Evolutionary conservation across 1,140 invertebrate genomes (phyloP), one percentile per base, ranked within the genome.

Genomic region (Teleogryllus occipitalis): DNA sequence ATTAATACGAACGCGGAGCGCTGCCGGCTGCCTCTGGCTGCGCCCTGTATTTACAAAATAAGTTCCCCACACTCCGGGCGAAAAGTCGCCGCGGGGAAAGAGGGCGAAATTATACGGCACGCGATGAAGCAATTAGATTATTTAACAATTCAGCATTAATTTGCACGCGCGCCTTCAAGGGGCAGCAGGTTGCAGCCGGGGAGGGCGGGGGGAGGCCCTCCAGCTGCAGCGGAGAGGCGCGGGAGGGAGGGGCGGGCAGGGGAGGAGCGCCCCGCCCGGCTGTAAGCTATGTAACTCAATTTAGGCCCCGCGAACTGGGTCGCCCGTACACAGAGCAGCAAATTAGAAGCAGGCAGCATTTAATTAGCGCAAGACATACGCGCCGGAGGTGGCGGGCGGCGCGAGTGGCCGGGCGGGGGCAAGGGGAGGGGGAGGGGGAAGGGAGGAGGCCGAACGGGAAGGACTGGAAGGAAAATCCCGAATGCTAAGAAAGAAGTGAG

Each of bases 271-370:
- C 18, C 54, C 54, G 18, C 18, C 54, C 54, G 18, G 54, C 54
- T 65, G 54, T 65, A 65, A 65, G 54, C 54, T 18, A 65, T 65
- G 54, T 65, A 65, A 65, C 54, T 65, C 54, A 65, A 65, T 65
- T 65, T 65, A 18, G 18, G 7, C 54, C 27, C 54, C 54, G 10
- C 18, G 54, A 65, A 14, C 10, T 18, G 54, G 54, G 54, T 65
- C 54, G 54, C 54, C 54, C 54, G 54, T 65, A 65, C 54, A 65
- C 54, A 65, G 54, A 65, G 54, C 54, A 65, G 10, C 54, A 65
- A 65, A 65, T 65, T 18, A 65, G 54, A 65, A 65, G 54, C 54
- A 65, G 54, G 54, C 54, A 65, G 54, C 54, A 65, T 65, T 65
- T 65, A 65, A 65, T 65, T 65, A 65, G 54, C 54, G 54, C 54